These are phyloP conservation scores for Clarias laeviceps DNA, from an alignment of 2,797 vertebrate genomes.

Conservation along the genomic window DNA sequence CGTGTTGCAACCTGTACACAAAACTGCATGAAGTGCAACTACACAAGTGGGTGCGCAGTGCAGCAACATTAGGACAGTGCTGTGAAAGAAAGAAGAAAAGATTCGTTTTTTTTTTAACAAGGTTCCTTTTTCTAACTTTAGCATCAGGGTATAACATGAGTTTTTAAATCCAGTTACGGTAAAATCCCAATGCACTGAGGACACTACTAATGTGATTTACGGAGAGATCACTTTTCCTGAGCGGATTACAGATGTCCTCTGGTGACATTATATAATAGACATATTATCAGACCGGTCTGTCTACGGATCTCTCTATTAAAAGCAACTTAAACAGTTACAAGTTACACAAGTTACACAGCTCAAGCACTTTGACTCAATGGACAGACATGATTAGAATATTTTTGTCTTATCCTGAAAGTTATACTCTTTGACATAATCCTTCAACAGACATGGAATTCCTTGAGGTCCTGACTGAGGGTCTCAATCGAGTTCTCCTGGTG, in stretches of 20 bases:
- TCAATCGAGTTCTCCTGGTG: constrained; percentile 94
- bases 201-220: neutral
- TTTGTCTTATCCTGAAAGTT: neutral
- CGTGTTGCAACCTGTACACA: neutral
- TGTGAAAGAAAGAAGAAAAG: neutral
- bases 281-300: neutral
- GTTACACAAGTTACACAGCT: neutral
- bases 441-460: constrained; percentile 96
- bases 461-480: constrained; percentile 94
- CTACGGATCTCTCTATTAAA: neutral
- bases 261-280: neutral
- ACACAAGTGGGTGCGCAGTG: neutral
- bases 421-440: constrained; percentile 51
- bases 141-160: neutral
- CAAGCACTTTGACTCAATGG: neutral
- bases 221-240: neutral
- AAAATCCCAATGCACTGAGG: neutral
- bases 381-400: neutral
- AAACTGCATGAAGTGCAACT: neutral
- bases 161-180: neutral
- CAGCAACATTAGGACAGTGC: neutral
- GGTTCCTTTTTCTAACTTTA: neutral
- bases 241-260: neutral
- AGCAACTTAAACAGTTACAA: neutral
- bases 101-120: neutral